Base-by-base conservation (phyloP, 2,113 vertebrate genomes). In the Ceuthmochares aereus region DNA sequence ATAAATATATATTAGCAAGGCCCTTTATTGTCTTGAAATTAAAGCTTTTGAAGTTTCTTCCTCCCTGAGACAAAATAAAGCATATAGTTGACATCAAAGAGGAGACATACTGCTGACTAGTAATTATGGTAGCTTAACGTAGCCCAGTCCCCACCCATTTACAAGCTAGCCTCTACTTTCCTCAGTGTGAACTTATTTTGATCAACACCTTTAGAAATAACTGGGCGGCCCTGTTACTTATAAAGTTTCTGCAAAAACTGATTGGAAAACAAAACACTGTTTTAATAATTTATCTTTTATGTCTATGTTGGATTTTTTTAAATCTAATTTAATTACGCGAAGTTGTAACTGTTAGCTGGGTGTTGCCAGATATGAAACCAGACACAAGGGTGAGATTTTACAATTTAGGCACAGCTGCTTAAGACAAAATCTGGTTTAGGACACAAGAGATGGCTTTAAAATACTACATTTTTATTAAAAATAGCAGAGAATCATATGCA, bases 291-390 rank as follows among this genome's bases (percentile, higher is more conserved):
- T 89, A 88, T 97, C 95, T 60, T 96, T 95, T 83, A 14, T 87
- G 32, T 95, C 86, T 10, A 94, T 96, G 84, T 95, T 78, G 78
- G 62, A 62, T 95, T 88, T 92, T 94, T 92, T 94, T 80, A 15
- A 88, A 94, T 84, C 92, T 97, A 51, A 68, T 97, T 97, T 98
- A 98, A 97, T 98, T 98, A 97, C 95, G 97, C 90, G 75, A 55
- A 94, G 87, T 97, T 97, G 93, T 96, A 97, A 96, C 97, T 95
- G 97, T 95, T 93, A 93, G 95, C 95, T 97, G 97, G 97, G 96
- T 97, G 96, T 98, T 98, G 96, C 98, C 98, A 98, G 98, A 98
- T 98, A 97, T 98, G 98, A 97, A 98, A 97, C 97, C 98, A 98
- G 97, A 98, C 98, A 97, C 97, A 96, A 97, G 96, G 95, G 98